These are phyloP conservation scores for Coreoperca whiteheadi DNA, from an alignment of 2,113 vertebrate species.

Conservation along the genomic window DNA sequence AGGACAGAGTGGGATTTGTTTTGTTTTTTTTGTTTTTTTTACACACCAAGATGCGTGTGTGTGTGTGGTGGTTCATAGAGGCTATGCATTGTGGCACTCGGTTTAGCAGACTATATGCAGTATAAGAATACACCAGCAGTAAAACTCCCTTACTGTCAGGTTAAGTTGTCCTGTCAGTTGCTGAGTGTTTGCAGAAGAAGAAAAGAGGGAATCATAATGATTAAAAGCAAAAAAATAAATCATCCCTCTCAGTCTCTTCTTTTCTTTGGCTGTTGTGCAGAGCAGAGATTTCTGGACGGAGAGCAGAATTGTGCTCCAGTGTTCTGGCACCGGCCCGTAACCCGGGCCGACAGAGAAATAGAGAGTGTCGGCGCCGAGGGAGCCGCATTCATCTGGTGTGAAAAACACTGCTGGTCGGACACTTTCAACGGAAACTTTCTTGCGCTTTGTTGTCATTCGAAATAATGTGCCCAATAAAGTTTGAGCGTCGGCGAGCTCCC, in stretches of 20 bases:
- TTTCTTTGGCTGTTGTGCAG: constrained; percentile 41
- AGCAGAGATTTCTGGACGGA: constrained; percentile 50
- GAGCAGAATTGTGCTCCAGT: constrained; percentile 57
- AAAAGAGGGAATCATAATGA: constrained; percentile 16
- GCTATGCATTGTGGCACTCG: background rate
- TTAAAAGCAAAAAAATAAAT: constrained; percentile 10
- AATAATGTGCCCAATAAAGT: constrained; percentile 64
- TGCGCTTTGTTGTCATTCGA: constrained; percentile 55
- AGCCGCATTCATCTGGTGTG: constrained; percentile 63
- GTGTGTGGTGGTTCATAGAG: background rate
- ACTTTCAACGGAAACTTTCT: constrained; percentile 58
- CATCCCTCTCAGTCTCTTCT: background rate
- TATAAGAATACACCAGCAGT: background rate
- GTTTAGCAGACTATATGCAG: background rate
- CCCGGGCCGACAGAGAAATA: constrained; percentile 60
- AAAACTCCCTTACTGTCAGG: background rate
- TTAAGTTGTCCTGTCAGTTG: background rate
- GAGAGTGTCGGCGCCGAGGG: constrained; percentile 47
- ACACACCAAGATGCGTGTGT: background rate
- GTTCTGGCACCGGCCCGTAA: constrained; percentile 65
- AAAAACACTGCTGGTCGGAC: constrained; percentile 51
- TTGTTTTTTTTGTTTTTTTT: constrained; percentile 18
- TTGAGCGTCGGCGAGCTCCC: constrained; percentile 34
- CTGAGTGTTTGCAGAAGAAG: constrained; percentile 11
- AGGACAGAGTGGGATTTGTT: constrained; percentile 23